phyloP scores from a whole-genome alignment of 2,888 invertebrate species.

The Leucophenga montana region DNA sequence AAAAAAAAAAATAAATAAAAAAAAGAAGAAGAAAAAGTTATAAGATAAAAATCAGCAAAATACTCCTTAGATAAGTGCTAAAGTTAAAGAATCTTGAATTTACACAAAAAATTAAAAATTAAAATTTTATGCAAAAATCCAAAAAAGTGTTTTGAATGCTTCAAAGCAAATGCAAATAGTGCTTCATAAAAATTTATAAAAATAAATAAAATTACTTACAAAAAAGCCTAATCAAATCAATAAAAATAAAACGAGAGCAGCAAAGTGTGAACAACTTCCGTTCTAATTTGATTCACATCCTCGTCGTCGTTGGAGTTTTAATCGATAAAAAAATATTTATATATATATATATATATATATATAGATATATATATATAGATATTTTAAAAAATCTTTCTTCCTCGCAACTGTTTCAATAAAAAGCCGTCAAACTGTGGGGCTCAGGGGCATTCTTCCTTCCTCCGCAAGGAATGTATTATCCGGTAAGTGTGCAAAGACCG shows the following conservation, averaged over 20 bases:
- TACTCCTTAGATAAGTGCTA: slow-evolving; percentile 36
- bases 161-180: slow-evolving; percentile 16
- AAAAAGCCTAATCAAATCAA: slow-evolving; percentile 3
- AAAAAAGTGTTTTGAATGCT: slow-evolving; percentile 29
- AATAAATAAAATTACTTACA: background rate
- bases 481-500: slow-evolving; percentile 80
- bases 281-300: background rate
- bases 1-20: slow-evolving; percentile 30
- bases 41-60: slow-evolving; percentile 38
- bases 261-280: background rate
- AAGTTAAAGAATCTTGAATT: slow-evolving; percentile 36
- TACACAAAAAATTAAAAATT: slow-evolving; percentile 31
- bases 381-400: slow-evolving; percentile 31
- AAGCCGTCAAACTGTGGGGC: slow-evolving; percentile 97
- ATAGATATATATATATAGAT: too few relatives aligned
- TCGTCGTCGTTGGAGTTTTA: background rate
- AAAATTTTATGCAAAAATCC: slow-evolving; percentile 30
- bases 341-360: too few relatives aligned
- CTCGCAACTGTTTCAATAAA: slow-evolving; percentile 63
- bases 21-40: slow-evolving; percentile 30
- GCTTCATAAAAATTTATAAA: slow-evolving; percentile 17
- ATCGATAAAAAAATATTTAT: background rate
- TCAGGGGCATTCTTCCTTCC: slow-evolving; percentile 96
- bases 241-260: background rate
- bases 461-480: slow-evolving; percentile 97